These are phyloP conservation scores for Gymnodraco acuticeps DNA, from an alignment of 2,797 vertebrate species.

Conservation along the genomic window DNA sequence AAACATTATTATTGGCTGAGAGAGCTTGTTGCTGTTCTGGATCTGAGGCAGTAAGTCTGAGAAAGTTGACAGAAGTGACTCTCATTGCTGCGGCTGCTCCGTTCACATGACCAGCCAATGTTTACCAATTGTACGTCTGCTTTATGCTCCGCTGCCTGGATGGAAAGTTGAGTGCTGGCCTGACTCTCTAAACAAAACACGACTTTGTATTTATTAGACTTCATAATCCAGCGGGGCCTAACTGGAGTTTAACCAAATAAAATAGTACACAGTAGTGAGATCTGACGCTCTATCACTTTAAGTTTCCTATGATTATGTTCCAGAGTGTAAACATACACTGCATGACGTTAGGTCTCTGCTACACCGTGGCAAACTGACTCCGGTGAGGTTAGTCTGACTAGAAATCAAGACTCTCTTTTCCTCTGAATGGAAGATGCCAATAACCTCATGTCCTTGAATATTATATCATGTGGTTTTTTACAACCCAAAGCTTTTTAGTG, in stretches of 20 bases:
- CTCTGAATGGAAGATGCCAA: conserved; percentile 41
- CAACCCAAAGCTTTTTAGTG: conserved; percentile 66
- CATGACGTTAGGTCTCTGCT: conserved; percentile 22
- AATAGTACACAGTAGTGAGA: conserved; percentile 72
- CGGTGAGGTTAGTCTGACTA: conserved; percentile 53
- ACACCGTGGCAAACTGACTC: conserved; percentile 32
- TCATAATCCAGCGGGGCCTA: conserved; percentile 59
- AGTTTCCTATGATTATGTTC: conserved; percentile 52
- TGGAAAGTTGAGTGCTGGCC: conserved; percentile 76
- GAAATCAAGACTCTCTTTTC: conserved; percentile 42
- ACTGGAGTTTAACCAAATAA: conserved; percentile 68
- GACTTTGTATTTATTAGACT: conserved; percentile 74
- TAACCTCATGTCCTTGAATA: conserved; percentile 59
- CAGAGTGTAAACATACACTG: conserved; percentile 57
- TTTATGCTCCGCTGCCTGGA: conserved; percentile 63
- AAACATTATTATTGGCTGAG: conserved; percentile 42
- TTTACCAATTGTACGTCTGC: conserved; percentile 72
- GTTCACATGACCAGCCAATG: conserved; percentile 72
- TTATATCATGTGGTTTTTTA: conserved; percentile 57
- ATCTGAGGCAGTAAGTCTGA: conserved; percentile 58
- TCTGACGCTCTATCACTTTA: conserved; percentile 43
- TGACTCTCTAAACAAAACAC: conserved; percentile 76
- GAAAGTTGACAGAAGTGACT: conserved; percentile 67
- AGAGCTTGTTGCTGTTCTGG: conserved; percentile 45
- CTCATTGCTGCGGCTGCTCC: conserved; percentile 53